These are phyloP conservation scores for Cybosia mesomella DNA, from an alignment of 2,888 invertebrate species.

Conservation along the genomic window DNA sequence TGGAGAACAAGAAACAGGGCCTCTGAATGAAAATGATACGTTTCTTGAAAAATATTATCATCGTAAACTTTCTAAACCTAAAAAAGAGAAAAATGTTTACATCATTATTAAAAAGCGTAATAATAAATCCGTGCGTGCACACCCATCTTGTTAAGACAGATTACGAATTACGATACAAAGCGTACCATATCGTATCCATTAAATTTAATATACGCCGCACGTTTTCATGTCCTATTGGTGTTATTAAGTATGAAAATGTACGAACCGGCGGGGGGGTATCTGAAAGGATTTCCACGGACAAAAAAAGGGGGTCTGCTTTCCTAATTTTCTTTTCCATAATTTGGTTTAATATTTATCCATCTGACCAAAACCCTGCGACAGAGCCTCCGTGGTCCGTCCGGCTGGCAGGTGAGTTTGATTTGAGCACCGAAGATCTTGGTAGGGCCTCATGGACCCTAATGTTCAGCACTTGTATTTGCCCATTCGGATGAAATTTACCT, in stretches of 20 bases:
- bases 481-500: no score
- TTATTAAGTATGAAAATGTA: neutral
- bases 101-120: neutral
- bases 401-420: no score
- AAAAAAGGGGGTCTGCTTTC: no score
- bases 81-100: neutral
- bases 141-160: neutral
- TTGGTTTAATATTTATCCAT: no score
- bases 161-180: neutral
- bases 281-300: no score
- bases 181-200: conserved; percentile 12
- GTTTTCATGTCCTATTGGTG: conserved; percentile 1
- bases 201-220: conserved; percentile 29
- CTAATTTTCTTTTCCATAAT: no score
- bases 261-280: no score
- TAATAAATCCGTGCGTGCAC: neutral
- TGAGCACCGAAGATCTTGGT: no score
- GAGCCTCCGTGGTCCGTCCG: no score
- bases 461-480: no score
- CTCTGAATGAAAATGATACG: neutral
- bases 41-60: neutral
- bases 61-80: neutral
- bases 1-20: neutral
- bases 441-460: no score
- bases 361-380: no score